phyloP scores from a whole-genome alignment of 1,140 invertebrate genomes.

The Euura saliciscinereae region DNA sequence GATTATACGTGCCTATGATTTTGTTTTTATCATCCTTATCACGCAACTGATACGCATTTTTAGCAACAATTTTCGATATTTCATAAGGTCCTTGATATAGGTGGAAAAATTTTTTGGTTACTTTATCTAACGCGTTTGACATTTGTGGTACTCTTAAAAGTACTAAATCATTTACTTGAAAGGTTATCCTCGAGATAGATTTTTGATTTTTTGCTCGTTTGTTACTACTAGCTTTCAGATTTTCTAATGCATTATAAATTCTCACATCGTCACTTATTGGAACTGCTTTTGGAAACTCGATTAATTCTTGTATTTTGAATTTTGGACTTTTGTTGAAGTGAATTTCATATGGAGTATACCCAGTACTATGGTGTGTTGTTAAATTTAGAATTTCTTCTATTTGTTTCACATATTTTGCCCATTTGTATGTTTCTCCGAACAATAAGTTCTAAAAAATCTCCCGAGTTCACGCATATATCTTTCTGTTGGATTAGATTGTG shows the following conservation, averaged over 20 bases:
- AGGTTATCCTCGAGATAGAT: not conserved
- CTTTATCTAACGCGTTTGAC: not conserved
- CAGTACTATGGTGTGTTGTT: not conserved
- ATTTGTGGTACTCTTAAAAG: not conserved
- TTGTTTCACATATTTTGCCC: not conserved
- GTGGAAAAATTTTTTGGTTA: not conserved
- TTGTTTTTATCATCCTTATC: not conserved
- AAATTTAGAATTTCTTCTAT: not conserved
- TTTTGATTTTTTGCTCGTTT: not conserved
- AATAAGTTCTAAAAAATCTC: not conserved
- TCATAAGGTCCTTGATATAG: not conserved
- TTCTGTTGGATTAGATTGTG: constrained; percentile 1
- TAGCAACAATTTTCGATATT: not conserved
- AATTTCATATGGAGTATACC: not conserved
- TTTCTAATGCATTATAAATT: not conserved
- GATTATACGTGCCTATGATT: not conserved
- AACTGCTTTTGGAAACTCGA: not conserved
- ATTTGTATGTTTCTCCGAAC: not conserved
- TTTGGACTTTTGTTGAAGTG: not conserved
- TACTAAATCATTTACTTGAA: not conserved
- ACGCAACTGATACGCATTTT: not conserved
- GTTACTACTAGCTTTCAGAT: not conserved
- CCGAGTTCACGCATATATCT: not conserved
- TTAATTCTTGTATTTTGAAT: not conserved
- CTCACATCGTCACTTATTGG: not conserved